These are phyloP conservation scores for Nymphalis io DNA, from an alignment of 1,140 invertebrate genomes.

Conservation along the genomic window DNA sequence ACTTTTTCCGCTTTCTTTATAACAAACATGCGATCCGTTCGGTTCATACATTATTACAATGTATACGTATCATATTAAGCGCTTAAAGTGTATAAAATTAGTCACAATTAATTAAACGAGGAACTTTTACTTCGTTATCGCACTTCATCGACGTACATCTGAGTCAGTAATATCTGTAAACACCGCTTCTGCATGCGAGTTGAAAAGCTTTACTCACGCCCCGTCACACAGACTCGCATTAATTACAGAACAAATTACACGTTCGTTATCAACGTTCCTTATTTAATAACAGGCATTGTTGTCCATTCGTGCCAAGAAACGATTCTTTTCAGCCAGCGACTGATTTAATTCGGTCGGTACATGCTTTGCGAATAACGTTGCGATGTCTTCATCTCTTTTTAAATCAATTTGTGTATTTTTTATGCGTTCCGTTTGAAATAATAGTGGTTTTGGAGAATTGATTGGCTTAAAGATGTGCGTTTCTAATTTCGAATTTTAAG, in stretches of 20 bases:
- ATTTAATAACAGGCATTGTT: conserved; percentile 77
- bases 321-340: conserved; percentile 73
- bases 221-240: conserved; percentile 69
- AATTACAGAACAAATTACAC: conserved; percentile 75
- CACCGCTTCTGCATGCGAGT: conserved; percentile 65
- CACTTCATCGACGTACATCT: conserved; percentile 58
- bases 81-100: conserved; percentile 56
- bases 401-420: conserved; percentile 28
- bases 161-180: conserved; percentile 57
- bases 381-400: conserved; percentile 57
- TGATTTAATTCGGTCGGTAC: conserved; percentile 74
- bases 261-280: conserved; percentile 73
- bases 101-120: conserved; percentile 68
- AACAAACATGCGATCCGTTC: conserved; percentile 27
- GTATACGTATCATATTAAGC: conserved; percentile 21
- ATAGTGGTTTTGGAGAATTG: background rate
- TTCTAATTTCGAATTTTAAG: conserved; percentile 1
- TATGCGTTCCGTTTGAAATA: background rate
- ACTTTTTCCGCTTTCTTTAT: conserved; percentile 33
- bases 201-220: conserved; percentile 74
- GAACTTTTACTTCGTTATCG: conserved; percentile 60
- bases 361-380: conserved; percentile 27
- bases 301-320: conserved; percentile 74
- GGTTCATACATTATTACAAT: conserved; percentile 36
- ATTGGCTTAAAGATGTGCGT: conserved; percentile 1